Evolutionary conservation across 2,113 vertebrate genomes (phyloP), one percentile per base, ranked within the genome.

Genomic region (Nothoprocta pentlandii): DNA sequence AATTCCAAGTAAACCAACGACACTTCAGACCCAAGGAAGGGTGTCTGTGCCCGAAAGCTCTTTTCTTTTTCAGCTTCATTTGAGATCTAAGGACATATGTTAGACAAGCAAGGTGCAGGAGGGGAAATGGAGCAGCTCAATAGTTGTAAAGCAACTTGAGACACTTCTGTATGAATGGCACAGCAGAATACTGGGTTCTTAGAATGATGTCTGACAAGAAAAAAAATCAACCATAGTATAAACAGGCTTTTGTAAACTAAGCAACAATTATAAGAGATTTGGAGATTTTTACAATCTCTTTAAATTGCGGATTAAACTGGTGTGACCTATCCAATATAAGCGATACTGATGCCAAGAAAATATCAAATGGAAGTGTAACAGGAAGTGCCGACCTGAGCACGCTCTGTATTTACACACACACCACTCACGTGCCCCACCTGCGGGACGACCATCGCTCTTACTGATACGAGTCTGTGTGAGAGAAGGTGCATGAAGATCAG

Each of bases 261-360:
- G 22, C 85, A 79, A 15, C 16, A 49, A 75, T 86, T 92, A 69
- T 75, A 86, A 68, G 8, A 34, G 21, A 90, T 79, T 92, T 84
- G 59, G 20, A 56, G 9, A 1, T 8, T n/a, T 51, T 68, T 46
- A 9, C 32, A 47, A 77, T 41, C 63, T 78, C 47, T 64, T 78
- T 78, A 86, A 93, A 69, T 41, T 63, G 90, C 76, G 30, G 53
- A 61, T 84, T 84, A 47, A 91, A 61, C n/a, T 61, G 10, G 53
- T 76, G 44, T 78, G 53, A 86, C 78, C 94, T 86, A 95, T 81
- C 49, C 74, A 90, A 41, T 73, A 85, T 21, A 91, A 93, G 46
- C 51, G 86, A 58, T 49, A 89, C 32, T 86, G 77, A 90, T 85
- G 25, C 9, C 30, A 85, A 8, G 87, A 41, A 85, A 90, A 90